These are phyloP conservation scores for Aphidius colemani DNA, from an alignment of 2,888 invertebrate genomes.

Conservation along the genomic window DNA sequence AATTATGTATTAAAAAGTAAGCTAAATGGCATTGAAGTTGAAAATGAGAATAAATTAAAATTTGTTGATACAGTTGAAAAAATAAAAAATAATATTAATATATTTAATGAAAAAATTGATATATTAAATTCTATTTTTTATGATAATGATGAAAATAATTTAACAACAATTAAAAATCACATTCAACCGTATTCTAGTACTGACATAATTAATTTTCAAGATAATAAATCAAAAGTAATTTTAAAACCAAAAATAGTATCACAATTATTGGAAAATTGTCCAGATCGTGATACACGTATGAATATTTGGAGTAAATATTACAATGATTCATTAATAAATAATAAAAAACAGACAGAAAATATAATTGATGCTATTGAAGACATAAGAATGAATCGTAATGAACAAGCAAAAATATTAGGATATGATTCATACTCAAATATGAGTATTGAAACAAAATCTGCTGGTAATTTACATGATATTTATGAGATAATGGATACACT, in stretches of 20 bases:
- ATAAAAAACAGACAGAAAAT: conserved; percentile 67
- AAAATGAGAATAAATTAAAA: conserved; percentile 52
- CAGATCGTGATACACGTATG: conserved; percentile 77
- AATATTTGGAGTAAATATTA: conserved; percentile 81
- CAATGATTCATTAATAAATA: conserved; percentile 62
- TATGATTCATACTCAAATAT: conserved; percentile 80
- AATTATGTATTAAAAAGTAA: conserved; percentile 83
- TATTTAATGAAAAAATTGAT: conserved; percentile 68
- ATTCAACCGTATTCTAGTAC: conserved; percentile 68
- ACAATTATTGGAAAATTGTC: conserved; percentile 82
- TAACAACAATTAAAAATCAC: conserved; percentile 69
- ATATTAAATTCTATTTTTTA: conserved; percentile 71
- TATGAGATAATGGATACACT: conserved; percentile 71
- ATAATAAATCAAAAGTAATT: conserved; percentile 84
- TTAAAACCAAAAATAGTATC: conserved; percentile 74
- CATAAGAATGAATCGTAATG: conserved; percentile 70
- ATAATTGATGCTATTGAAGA: conserved; percentile 79
- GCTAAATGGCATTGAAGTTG: conserved; percentile 78
- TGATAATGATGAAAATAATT: conserved; percentile 70
- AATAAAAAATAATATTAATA: conserved; percentile 62
- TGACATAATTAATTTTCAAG: conserved; percentile 65
- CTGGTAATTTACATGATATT: conserved; percentile 78
- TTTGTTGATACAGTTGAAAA: not conserved
- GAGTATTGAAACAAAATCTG: conserved; percentile 95
- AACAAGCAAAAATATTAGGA: conserved; percentile 78